Evolutionary conservation across 2,888 invertebrate species (phyloP), one percentile per base, ranked within the genome.

Genomic region (Cyaniris semiargus): DNA sequence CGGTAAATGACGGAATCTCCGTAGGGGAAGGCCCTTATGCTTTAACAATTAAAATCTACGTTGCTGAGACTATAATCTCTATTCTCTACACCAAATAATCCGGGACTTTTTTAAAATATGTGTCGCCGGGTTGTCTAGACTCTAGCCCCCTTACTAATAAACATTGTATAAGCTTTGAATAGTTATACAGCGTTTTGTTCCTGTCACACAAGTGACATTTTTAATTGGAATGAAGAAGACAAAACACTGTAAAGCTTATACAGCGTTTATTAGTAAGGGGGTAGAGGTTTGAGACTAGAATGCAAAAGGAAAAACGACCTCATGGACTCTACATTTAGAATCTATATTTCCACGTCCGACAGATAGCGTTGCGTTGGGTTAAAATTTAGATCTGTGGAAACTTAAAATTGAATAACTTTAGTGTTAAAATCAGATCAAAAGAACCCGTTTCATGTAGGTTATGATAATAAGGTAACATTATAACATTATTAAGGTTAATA

Each of bases 391-490:
- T 53, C 10, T 53, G 18, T 53, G 53, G 53, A 53, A 53, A 53
- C 18, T 53, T 53, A 53, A 44, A 44, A 44, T 44, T 44, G 13
- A 18, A 53, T 66, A 31, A 18, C 4, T 66, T 18, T 31, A 6
- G 27, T 66, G 66, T 31, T 66, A 66, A 27, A 66, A 66, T 66
- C 66, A 66, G 66, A 66, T 66, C 66, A 66, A 66, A 66, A 15
- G 66, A n/a, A 58, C 31, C 31, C 15, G 75, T 58, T 75, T 75
- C 48, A 75, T 48, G 23, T 58, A n/a, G 44, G 31, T 56, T 56
- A 76, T 56, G 48, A 18, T 53, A 76, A 77, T 23, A 38, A 44
- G 44, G 21, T 13, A 58, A 66, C 23, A 75, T 74, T 34, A 66
- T 38, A n/a, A n/a, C n/a, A n/a, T n/a, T n/a, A n/a, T n/a, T n/a